Conservation (phyloP, 2,113 vertebrate species). For the Ginglymostoma cirratum region DNA sequence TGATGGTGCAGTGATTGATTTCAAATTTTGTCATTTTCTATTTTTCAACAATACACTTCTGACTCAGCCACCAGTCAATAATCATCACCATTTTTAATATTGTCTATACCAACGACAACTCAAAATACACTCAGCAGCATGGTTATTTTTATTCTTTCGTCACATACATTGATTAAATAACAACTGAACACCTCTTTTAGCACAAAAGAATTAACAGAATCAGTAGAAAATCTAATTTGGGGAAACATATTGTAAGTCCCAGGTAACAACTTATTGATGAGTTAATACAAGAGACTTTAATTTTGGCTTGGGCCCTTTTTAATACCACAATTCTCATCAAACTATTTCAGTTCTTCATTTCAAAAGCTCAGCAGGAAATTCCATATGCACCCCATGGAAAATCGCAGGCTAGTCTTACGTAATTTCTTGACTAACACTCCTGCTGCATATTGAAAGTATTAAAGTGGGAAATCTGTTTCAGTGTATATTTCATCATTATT, state of each 20-base stretch:
- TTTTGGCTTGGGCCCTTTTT: not conserved
- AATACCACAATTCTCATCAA: not conserved
- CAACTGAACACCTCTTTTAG: not conserved
- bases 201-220: not conserved
- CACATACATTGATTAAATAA: not conserved
- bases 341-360: not conserved
- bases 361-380: not conserved
- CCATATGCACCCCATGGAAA: not conserved
- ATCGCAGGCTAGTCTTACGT: not conserved
- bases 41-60: not conserved
- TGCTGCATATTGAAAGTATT: not conserved
- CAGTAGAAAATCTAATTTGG: conserved; percentile 18
- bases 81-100: not conserved
- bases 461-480: not conserved
- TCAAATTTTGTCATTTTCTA: not conserved
- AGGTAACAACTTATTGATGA: not conserved
- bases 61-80: not conserved
- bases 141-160: not conserved
- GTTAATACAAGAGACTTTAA: not conserved
- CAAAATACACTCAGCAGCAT: not conserved
- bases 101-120: not conserved
- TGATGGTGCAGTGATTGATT: not conserved
- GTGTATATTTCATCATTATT: not conserved
- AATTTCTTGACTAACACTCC: not conserved
- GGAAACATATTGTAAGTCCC: not conserved